A percentile compares a stretch with the other conserved stretches of the same genome.
Evolutionary conservation across 2,113 vertebrate genomes (phyloP).

Genomic region (Plecturocebus donacophilus): DNA sequence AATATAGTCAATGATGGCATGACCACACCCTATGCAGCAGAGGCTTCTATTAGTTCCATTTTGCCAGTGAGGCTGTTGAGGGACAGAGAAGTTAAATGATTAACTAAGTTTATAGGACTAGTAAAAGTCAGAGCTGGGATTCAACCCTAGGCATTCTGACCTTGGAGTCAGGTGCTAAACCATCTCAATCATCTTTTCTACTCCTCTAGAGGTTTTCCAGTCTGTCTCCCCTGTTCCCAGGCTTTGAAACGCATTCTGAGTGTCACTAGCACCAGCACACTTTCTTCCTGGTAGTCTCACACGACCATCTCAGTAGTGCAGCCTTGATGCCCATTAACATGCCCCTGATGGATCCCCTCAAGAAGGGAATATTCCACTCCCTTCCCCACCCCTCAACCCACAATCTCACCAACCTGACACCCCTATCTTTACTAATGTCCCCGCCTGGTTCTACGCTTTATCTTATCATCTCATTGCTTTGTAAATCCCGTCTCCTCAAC

Average conservation of each 20-base stretch:
- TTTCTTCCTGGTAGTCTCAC: background rate
- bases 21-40: background rate
- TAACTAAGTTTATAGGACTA: background rate
- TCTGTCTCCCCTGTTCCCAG: background rate
- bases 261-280: background rate
- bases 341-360: background rate
- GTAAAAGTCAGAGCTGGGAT: background rate
- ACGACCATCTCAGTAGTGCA: too few species aligned
- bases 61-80: background rate
- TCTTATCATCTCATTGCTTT: background rate
- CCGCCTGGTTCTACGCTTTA: background rate
- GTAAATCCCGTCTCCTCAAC: background rate
- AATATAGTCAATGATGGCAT: background rate
- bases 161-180: background rate
- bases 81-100: background rate
- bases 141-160: background rate
- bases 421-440: background rate
- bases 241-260: background rate
- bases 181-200: background rate
- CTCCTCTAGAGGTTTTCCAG: background rate
- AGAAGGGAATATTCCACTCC: background rate
- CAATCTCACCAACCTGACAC: background rate
- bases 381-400: background rate
- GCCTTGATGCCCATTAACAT: background rate
- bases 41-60: background rate